A percentile compares a stretch with the other conserved stretches of the same genome.
phyloP scores from a whole-genome alignment of 2,113 vertebrate genomes.

The Pterocles gutturalis region DNA sequence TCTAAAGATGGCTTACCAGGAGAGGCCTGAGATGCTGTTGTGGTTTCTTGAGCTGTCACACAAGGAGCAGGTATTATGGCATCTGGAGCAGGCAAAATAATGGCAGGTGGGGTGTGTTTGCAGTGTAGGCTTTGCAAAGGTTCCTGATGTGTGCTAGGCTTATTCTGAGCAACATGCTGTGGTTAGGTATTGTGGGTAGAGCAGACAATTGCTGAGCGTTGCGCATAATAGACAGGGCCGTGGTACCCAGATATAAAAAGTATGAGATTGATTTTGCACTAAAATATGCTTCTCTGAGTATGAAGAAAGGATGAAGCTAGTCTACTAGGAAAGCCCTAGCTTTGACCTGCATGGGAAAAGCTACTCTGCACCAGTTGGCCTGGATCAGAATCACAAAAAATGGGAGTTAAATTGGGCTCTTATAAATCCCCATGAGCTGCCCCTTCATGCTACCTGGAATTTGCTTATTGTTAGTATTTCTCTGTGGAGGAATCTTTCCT shows the following conservation, averaged over 20 bases:
- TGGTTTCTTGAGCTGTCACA: neutral
- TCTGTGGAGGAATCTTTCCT: neutral
- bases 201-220: neutral
- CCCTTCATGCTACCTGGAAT: neutral
- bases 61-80: neutral
- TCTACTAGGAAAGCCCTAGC: neutral
- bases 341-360: conserved; percentile 8
- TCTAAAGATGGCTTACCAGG: neutral
- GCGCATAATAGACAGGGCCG: neutral
- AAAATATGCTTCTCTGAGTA: neutral
- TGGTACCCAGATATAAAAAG: neutral
- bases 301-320: neutral
- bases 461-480: neutral
- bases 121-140: neutral
- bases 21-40: neutral
- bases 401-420: neutral
- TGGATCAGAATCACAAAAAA: neutral
- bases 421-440: neutral
- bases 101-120: neutral
- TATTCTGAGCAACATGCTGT: neutral
- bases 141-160: neutral
- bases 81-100: neutral
- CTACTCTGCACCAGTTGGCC: neutral
- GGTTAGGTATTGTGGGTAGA: neutral
- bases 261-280: neutral